These are phyloP conservation scores for Teleiodes luculella DNA, from an alignment of 2,888 invertebrate species.

Conservation along the genomic window DNA sequence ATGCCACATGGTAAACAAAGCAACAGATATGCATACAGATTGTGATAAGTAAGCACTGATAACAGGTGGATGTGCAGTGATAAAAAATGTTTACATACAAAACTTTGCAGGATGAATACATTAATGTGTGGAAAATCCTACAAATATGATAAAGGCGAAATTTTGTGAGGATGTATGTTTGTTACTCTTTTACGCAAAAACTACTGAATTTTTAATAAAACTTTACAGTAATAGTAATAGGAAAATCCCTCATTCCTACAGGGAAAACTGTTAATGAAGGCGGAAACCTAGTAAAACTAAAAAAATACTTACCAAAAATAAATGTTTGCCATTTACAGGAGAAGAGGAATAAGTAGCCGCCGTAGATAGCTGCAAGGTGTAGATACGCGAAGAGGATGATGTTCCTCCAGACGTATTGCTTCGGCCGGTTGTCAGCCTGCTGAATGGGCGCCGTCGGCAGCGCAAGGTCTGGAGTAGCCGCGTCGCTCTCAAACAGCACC, in stretches of 20 bases:
- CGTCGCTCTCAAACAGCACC: slow-evolving; percentile 69
- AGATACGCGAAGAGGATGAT: slow-evolving; percentile 87
- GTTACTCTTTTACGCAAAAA: no score
- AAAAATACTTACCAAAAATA: slow-evolving; percentile 81
- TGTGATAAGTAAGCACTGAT: no score
- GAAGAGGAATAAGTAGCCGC: slow-evolving; percentile 84
- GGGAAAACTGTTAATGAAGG: no score
- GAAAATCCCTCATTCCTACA: no score
- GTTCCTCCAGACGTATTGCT: slow-evolving; percentile 88
- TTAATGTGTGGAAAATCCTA: no score
- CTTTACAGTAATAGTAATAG: no score
- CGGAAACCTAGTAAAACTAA: no score
- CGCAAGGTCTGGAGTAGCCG: slow-evolving; percentile 66
- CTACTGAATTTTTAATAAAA: no score
- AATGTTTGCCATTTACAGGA: slow-evolving; percentile 86
- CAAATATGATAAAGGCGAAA: no score
- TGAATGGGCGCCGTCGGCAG: slow-evolving; percentile 55
- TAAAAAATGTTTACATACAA: slow-evolving; percentile 11
- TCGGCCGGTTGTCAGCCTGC: slow-evolving; percentile 76
- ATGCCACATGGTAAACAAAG: no score
- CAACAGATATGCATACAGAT: no score
- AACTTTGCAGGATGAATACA: neutral
- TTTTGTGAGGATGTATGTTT: no score
- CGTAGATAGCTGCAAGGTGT: slow-evolving; percentile 87
- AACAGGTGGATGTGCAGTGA: neutral